Evolutionary conservation across 2,797 vertebrate genomes (phyloP).

Genomic region (Acipenser ruthenus): DNA sequence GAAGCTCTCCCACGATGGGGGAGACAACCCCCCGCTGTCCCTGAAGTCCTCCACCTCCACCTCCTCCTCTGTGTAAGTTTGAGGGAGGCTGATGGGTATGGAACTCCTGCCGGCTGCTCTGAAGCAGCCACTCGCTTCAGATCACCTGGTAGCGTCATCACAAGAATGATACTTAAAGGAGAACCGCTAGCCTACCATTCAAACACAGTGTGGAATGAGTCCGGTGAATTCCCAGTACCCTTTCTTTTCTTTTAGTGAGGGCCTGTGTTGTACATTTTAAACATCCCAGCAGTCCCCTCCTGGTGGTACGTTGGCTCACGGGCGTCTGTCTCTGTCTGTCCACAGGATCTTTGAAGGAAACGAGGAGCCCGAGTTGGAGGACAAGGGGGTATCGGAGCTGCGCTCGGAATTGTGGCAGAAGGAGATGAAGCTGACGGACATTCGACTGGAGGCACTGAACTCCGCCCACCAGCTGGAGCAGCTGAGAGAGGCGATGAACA

Average conservation of each 20-base stretch:
- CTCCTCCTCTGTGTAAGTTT: conserved; percentile 67
- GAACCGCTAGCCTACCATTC: too few species aligned
- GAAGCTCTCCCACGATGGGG: conserved; percentile 77
- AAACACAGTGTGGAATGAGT: too few species aligned
- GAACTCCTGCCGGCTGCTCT: too few species aligned
- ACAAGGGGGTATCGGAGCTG: conserved; percentile 79
- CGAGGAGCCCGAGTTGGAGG: conserved; percentile 67
- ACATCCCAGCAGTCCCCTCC: too few species aligned
- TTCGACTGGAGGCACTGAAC: conserved; percentile 87
- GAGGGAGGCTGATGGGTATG: neutral
- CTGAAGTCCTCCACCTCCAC: conserved; percentile 64
- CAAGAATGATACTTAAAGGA: too few species aligned
- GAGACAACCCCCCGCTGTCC: conserved; percentile 47
- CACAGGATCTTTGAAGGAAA: conserved; percentile 67
- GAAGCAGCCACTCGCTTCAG: too few species aligned
- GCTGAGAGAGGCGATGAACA: conserved; percentile 90
- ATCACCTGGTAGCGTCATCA: too few species aligned
- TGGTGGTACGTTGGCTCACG: neutral
- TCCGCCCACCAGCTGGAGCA: conserved; percentile 94
- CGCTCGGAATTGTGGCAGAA: conserved; percentile 92
- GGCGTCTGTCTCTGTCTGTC: neutral
- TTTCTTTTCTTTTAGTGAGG: too few species aligned
- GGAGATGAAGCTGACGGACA: conserved; percentile 91
- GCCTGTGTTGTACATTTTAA: too few species aligned
- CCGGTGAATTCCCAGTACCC: too few species aligned